Evolutionary conservation across 2,888 invertebrate species (phyloP), one percentile per base, ranked within the genome.

Genomic region (Epinotia ramella): DNA sequence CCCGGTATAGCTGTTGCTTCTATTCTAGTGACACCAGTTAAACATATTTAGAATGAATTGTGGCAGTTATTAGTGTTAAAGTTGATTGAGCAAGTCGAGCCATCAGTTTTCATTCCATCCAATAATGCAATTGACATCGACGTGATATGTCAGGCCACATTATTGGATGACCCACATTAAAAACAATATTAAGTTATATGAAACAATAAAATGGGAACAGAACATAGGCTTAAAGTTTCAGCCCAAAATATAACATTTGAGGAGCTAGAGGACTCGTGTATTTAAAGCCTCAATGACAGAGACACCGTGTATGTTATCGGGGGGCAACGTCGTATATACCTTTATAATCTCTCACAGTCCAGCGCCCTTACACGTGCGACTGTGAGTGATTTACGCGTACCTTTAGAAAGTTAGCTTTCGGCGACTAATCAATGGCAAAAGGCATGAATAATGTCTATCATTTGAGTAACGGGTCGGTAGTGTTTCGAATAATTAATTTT

Each of bases 401-500:
- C 79, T 77, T 77, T 77, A 78, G 72, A 75, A 75, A 76, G 73
- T 77, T 78, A 80, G 82, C 79, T 80, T 78, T 84, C 82, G 75
- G 71, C 75, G 79, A 81, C 83, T 86, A 86, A 88, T 88, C 87
- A 86, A 86, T 85, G 84, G 82, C 79, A 81, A 78, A 84, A 82
- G 81, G 81, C 82, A 87, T 88, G 84, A 86, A 84, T 87, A 86
- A 86, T 86, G 84, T 82, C 81, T 80, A 84, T 84, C 84, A 84
- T 86, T 84, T 82, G 84, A 84, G 84, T 84, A 86, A 86, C 84
- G 80, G 83, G 83, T 84, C 83, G 80, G 81, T 82, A 84, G 84
- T 85, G 88, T 89, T 89, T 88, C 86, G 86, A 89, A 91, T 91
- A 91, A 92, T 91, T 91, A 92, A 92, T 90, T 91, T 90, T 86